Evolutionary conservation across 2,888 invertebrate genomes (phyloP).

Genomic region (Rhingia rostrata): DNA sequence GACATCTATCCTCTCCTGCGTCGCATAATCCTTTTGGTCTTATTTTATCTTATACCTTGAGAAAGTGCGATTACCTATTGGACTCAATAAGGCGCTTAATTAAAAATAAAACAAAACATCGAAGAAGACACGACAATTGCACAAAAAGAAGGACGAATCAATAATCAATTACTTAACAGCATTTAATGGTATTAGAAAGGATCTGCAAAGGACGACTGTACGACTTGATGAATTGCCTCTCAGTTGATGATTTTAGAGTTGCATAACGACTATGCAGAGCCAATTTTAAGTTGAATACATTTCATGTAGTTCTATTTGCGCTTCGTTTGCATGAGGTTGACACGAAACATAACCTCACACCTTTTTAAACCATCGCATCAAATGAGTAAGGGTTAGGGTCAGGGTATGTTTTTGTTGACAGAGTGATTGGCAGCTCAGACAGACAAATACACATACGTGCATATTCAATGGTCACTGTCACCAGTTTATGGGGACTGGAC

Average conservation of each 20-base stretch:
- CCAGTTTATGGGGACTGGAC: not conserved
- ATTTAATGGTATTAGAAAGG: conserved; percentile 53
- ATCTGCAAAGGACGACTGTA: not conserved
- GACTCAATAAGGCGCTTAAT: conserved; percentile 49
- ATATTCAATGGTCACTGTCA: conserved; percentile 43
- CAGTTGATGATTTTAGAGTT: not conserved
- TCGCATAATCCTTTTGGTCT: conserved; percentile 19
- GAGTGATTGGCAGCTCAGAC: conserved; percentile 64
- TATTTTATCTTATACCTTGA: conserved; percentile 35
- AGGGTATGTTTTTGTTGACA: conserved; percentile 50
- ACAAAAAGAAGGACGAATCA: conserved; percentile 50
- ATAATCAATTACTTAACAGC: conserved; percentile 65
- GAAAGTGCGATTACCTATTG: conserved; percentile 57
- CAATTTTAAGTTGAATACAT: not conserved
- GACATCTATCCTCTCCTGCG: not conserved
- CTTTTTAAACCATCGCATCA: not conserved
- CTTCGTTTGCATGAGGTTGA: conserved; percentile 33
- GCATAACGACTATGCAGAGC: not conserved
- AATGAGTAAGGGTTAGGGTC: not conserved
- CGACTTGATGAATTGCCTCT: not conserved
- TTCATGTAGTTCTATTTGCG: conserved; percentile 47
- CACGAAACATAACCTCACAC: conserved; percentile 21
- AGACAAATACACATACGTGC: conserved; percentile 19
- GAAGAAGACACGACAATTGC: conserved; percentile 3
- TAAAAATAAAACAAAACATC: conserved; percentile 4